phyloP scores from a whole-genome alignment of 2,888 invertebrate genomes.

The Mimachlamys varia region DNA sequence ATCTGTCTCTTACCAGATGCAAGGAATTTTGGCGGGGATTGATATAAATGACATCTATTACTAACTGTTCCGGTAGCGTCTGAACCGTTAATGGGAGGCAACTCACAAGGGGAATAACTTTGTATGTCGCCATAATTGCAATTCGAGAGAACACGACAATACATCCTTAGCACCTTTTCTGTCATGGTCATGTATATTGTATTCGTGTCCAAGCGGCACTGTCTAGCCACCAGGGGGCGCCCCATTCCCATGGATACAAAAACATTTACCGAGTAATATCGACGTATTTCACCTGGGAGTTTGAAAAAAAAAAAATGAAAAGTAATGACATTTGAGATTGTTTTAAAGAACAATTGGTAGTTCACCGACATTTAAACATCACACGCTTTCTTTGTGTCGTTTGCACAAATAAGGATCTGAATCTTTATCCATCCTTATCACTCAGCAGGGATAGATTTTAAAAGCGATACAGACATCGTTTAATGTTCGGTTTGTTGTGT shows the following conservation, averaged over 20 bases:
- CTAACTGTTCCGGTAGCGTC: not conserved
- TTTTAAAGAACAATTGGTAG: not conserved
- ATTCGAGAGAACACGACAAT: not conserved
- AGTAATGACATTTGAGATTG: not conserved
- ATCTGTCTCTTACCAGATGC: not conserved
- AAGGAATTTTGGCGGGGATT: not conserved
- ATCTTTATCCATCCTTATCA: slow-evolving; percentile 19
- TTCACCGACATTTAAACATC: slow-evolving; percentile 26
- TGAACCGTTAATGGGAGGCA: not conserved
- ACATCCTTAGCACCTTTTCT: not conserved
- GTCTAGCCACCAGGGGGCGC: not conserved
- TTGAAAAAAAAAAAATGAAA: not conserved
- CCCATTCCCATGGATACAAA: not conserved
- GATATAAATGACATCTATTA: slow-evolving; percentile 28
- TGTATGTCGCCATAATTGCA: not conserved
- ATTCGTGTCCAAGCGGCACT: not conserved
- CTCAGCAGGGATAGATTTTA: not conserved
- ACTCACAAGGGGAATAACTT: slow-evolving; percentile 6
- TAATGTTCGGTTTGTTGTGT: not conserved
- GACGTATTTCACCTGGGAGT: not conserved
- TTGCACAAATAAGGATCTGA: not conserved
- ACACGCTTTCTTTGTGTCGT: not conserved
- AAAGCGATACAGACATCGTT: not conserved
- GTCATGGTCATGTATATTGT: not conserved
- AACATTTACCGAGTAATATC: not conserved